Evolutionary conservation across 1,140 invertebrate species (phyloP).

Genomic region (Papilio aristodemus): DNA sequence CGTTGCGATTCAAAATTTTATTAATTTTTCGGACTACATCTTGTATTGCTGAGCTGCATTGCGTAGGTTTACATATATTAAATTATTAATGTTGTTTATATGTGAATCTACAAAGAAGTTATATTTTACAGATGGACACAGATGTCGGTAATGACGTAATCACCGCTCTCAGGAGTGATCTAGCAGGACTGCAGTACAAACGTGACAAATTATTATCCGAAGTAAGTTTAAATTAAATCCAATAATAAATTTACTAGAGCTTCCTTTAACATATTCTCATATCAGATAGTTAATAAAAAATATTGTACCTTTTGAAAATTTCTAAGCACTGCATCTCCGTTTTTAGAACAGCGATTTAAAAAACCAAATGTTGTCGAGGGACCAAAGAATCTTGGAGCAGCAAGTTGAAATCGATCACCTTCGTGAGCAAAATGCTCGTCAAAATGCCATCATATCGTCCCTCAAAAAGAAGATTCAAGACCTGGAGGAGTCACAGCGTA

Average conservation of each 20-base stretch:
- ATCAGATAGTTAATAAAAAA: no score
- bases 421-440: slow-evolving; percentile 88
- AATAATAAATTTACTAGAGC: background rate
- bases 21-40: slow-evolving; percentile 13
- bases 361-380: slow-evolving; percentile 82
- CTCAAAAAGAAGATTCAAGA: slow-evolving; percentile 90
- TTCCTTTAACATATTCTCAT: slow-evolving; percentile 26
- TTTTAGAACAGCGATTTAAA: slow-evolving; percentile 84
- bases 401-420: slow-evolving; percentile 87
- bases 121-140: slow-evolving; percentile 77
- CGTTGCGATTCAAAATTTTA: slow-evolving; percentile 31
- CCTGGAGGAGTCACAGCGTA: slow-evolving; percentile 87
- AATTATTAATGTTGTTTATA: background rate
- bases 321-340: background rate
- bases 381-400: slow-evolving; percentile 85
- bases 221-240: slow-evolving; percentile 69
- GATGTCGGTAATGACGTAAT: slow-evolving; percentile 84
- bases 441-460: slow-evolving; percentile 88
- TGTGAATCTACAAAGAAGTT: background rate
- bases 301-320: no score
- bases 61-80: slow-evolving; percentile 1
- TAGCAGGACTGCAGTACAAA: slow-evolving; percentile 90
- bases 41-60: background rate
- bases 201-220: slow-evolving; percentile 88
- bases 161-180: slow-evolving; percentile 87